Evolutionary conservation across 2,113 vertebrate genomes (phyloP), one percentile per base, ranked within the genome.

Genomic region (Hydrolagus affinis): DNA sequence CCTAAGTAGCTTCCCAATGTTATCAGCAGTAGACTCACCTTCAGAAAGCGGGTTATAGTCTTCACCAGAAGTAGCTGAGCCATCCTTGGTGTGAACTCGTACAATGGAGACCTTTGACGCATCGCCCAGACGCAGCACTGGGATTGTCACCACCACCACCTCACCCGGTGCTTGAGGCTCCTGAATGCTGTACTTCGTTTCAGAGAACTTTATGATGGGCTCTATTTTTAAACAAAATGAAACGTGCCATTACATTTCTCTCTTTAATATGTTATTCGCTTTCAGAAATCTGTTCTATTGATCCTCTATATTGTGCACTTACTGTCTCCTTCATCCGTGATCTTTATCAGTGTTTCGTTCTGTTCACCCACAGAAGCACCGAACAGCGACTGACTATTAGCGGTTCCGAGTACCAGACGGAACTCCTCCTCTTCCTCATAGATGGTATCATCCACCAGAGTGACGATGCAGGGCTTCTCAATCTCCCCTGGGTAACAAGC

Each of bases 21-120:
- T 86, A 14, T 8, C 30, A 23, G 0, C 11, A 9, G 44, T 19
- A 14, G 7, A 28, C 88, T 91, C 86, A 95, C 95, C 93, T 89
- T 95, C 92, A 85, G 95, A 95, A 87, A 96, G 64, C 0, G 95
- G 94, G 90, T 94, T 95, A 88, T 95, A 95, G 88, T 96, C 95
- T 66, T 96, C 94, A 86, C 94, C 95, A 12, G 94, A 96, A 19
- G 93, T 94, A 11, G 95, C 95, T 77, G 95, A 96, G 57, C 95
- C 95, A n/a, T 96, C 95, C 78, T 95, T 95, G 60, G 94, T 95
- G 92, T 96, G 94, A 57, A 95, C 91, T 88, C 94, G 92, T 76
- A 96, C 95, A 86, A 95, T 86, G 1, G 95, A 95, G 28, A 95
- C 91, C 88, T 95, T 93, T 17, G 95, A 96, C 17, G 91, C 91